Percentiles rank a stretch among this genome's conserved stretches.
Evolutionary conservation across 2,113 vertebrate species (phyloP).

Genomic region (Synodontis membranacea): DNA sequence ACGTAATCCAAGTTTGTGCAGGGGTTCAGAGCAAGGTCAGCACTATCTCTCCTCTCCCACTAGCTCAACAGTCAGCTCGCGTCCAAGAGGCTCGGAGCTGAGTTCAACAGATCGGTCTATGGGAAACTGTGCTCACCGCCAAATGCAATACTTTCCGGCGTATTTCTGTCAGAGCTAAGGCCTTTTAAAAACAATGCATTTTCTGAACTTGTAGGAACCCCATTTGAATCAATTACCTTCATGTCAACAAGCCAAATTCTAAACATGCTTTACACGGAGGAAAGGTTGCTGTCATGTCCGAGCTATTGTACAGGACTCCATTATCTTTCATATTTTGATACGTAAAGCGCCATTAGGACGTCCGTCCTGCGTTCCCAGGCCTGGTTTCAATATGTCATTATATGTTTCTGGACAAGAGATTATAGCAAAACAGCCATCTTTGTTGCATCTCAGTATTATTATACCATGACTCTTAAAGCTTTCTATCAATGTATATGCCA

Average conservation of each 20-base stretch:
- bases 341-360: not conserved
- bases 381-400: not conserved
- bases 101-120: slow-evolving; percentile 69
- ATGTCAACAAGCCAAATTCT: slow-evolving; percentile 72
- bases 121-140: slow-evolving; percentile 73
- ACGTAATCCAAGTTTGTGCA: slow-evolving; percentile 69
- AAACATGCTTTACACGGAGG: slow-evolving; percentile 60
- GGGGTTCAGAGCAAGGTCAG: slow-evolving; percentile 75
- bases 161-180: slow-evolving; percentile 74
- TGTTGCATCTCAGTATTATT: not conserved
- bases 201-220: slow-evolving; percentile 66
- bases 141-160: slow-evolving; percentile 77
- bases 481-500: not conserved
- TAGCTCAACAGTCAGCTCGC: slow-evolving; percentile 68
- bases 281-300: slow-evolving; percentile 42
- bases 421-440: not conserved
- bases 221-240: slow-evolving; percentile 74
- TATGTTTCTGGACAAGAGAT: not conserved
- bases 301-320: slow-evolving; percentile 6
- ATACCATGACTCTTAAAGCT: not conserved
- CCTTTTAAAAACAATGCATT: slow-evolving; percentile 73
- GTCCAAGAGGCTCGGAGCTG: slow-evolving; percentile 73
- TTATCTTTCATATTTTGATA: not conserved
- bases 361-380: not conserved
- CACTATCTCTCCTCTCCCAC: slow-evolving; percentile 70